Base-by-base conservation (phyloP, 2,888 invertebrate species). In the Xestia c-nigrum region DNA sequence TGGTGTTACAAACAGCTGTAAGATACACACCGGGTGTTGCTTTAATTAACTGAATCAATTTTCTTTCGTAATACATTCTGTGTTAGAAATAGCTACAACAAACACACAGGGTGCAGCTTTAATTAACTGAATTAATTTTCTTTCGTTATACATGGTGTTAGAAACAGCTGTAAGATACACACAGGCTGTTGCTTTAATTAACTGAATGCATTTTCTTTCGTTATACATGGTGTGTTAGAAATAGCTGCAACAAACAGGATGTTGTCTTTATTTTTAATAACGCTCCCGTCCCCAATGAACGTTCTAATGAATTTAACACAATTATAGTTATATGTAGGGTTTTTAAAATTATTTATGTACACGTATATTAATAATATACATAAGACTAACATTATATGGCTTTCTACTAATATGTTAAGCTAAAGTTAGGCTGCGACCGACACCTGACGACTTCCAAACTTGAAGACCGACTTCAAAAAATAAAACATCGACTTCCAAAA, bases 301-400 rank as follows among this genome's bases (percentile, higher is more conserved):
- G 16, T n/a, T n/a, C 10, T 9, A 52, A 78, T 57, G 24, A 74
- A 0, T 68, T 80, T 68, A 64, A 57, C n/a, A 63, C 31, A 55
- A 50, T 19, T 74, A 31, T 65, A 47, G 24, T 80, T 69, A 65
- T 59, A 67, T 31, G 61, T 55, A 65, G 0, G 10, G 3, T 9
- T 43, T 70, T 72, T 81, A 75, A 65, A 74, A 76, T 64, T 78
- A 72, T 68, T 40, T 87, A 87, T 87, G 40, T 87, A 87, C 87
- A 87, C 77, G 81, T 87, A 86, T 31, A 63, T 63, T 65, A 77
- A 87, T 43, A 83, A 86, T 87, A 85, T 87, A 87, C 78, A 85
- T 84, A 78, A 50, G 69, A 86, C 86, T 87, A 87, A 80, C 0
- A 50, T 63, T 80, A 85, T 87, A 87, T 87, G 87, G 87, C 87